A percentile compares a stretch with the other conserved stretches of the same genome.
Conservation (phyloP, 2,113 vertebrate species). For the Pseudorhombus dupliciocellatus region DNA sequence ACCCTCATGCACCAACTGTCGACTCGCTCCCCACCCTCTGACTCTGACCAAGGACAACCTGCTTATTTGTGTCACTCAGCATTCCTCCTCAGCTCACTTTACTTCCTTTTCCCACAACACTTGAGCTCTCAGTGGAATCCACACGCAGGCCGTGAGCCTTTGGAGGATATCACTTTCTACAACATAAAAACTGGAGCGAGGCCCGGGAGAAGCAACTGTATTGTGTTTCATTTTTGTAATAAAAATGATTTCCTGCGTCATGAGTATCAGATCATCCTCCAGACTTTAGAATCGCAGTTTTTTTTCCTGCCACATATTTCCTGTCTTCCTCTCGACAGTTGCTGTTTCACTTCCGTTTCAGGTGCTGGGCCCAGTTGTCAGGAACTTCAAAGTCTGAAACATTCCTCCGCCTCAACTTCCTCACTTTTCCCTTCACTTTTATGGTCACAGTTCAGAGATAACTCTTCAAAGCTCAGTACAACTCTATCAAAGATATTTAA, state of each 20-base stretch:
- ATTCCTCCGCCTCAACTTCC: constrained; percentile 54
- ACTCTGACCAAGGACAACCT: constrained; percentile 66
- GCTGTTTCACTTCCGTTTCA: constrained; percentile 60
- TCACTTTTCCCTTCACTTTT: constrained; percentile 12
- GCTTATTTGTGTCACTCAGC: constrained; percentile 80
- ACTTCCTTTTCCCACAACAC: constrained; percentile 73
- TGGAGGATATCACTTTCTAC: constrained; percentile 52
- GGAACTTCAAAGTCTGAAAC: constrained; percentile 41
- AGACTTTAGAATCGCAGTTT: constrained; percentile 51
- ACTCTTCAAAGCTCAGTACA: constrained; percentile 20
- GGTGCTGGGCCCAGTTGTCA: constrained; percentile 54
- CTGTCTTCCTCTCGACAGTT: constrained; percentile 42
- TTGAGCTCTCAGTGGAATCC: constrained; percentile 54
- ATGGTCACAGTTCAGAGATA: constrained; percentile 1
- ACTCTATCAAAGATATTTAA: background rate
- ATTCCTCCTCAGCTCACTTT: constrained; percentile 67
- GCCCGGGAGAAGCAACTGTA: background rate
- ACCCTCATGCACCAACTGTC: constrained; percentile 76
- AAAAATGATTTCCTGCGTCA: constrained; percentile 37
- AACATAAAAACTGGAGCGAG: background rate
- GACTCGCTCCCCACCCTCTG: constrained; percentile 54
- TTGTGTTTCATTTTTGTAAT: constrained; percentile 18
- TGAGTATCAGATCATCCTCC: constrained; percentile 37
- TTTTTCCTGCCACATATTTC: constrained; percentile 49
- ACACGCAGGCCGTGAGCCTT: constrained; percentile 30